Base-by-base conservation (phyloP, 2,797 vertebrate genomes). In the Champsocephalus gunnari region DNA sequence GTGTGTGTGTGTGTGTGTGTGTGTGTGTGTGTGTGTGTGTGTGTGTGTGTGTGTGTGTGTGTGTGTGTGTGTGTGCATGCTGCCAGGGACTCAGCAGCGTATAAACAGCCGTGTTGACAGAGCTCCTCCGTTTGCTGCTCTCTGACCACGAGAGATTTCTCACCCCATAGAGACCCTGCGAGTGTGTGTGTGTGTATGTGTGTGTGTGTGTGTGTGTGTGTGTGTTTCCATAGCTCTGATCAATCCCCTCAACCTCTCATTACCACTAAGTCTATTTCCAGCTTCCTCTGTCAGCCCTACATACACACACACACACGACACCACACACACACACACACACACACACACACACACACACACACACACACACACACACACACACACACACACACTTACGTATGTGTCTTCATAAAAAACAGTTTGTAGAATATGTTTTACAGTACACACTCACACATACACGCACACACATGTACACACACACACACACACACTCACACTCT, bases 211-310 rank as follows among this genome's bases (percentile, higher is more conserved):
- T 71, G 43, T 82, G 53, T 24, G 2, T 24, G 24, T 24, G 24
- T 24, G 24, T 24, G 24, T 90, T 92, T 93, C 88, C 89, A 89
- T 72, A n/a, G 73, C 85, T 81, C 84, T 81, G 86, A 92, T 92
- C 88, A 92, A 79, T 85, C 86, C 86, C 65, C 75, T 82, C 66
- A 78, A 70, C 63, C 66, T 84, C 79, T 92, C 73, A 85, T 90
- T 86, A 93, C 82, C 86, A 77, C 79, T 19, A 6, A 59, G 50
- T 83, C 91, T 93, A 90, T 92, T 90, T 89, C 32, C 80, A 89
- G 87, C 63, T 59, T 58, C 73, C 14, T 66, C 58, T 63, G 63
- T 81, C 68, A 67, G 45, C 66, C 66, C 43, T 60, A 72, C 67
- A 56, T 71, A 73, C 70, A 74, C 43, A 16, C 58, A 24, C 14